These are phyloP conservation scores for Acanthococcus lagerstroemiae DNA, from an alignment of 2,888 invertebrate species.

Conservation along the genomic window DNA sequence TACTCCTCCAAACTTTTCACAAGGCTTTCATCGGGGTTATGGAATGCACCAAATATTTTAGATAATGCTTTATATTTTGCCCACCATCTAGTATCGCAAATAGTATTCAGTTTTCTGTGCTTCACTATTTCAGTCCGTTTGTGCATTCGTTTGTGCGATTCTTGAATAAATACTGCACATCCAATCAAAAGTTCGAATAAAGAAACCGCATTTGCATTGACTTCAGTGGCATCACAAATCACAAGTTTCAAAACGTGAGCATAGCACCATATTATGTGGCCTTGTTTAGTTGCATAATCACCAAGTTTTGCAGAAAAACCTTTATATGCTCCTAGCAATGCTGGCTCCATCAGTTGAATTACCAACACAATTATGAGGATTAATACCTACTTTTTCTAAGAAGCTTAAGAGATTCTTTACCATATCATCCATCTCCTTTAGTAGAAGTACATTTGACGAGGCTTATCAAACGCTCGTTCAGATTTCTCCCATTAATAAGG, in stretches of 20 bases:
- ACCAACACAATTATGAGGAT: slow-evolving; percentile 33
- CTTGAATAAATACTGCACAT: slow-evolving; percentile 1
- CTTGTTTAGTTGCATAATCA: slow-evolving; percentile 26
- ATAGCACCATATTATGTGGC: slow-evolving; percentile 35
- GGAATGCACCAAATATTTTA: not conserved
- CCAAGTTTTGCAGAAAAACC: slow-evolving; percentile 30
- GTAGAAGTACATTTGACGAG: slow-evolving; percentile 23
- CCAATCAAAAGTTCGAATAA: slow-evolving; percentile 22
- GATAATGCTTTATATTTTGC: no score
- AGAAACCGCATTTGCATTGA: slow-evolving; percentile 2
- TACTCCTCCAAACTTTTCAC: no score
- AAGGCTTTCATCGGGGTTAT: not conserved
- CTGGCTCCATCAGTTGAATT: slow-evolving; percentile 34
- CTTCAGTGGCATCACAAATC: slow-evolving; percentile 31
- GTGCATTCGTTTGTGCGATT: slow-evolving; percentile 32
- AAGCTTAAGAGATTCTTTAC: slow-evolving; percentile 18
- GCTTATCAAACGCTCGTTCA: slow-evolving; percentile 28
- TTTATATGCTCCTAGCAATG: slow-evolving; percentile 34
- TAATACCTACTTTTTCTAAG: slow-evolving; percentile 15
- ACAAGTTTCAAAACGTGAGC: slow-evolving; percentile 34
- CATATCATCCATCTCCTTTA: slow-evolving; percentile 28
- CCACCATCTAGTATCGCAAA: not conserved
- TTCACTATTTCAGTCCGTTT: no score
- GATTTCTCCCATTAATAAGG: no score
- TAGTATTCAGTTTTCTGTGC: no score